Evolutionary conservation across 2,888 invertebrate species (phyloP), one percentile per base, ranked within the genome.

Genomic region (Chesias legatella): DNA sequence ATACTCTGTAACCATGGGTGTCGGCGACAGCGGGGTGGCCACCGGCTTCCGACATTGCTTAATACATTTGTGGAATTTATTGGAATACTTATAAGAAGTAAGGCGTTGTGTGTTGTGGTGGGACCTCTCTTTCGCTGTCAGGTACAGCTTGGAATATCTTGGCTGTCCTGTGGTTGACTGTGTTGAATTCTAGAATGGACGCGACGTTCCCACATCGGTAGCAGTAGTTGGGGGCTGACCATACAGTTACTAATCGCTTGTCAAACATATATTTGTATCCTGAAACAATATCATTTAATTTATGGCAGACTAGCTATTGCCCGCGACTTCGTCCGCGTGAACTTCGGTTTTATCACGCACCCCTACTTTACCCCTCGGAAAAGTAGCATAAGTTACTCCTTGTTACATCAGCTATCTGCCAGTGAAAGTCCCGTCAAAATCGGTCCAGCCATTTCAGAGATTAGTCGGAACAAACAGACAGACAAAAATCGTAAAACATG

Each of bases 141-240:
- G 99, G 98, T 36, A 99, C 99, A 23, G 99, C 99, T 60, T 95
- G 91, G 84, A 99, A 99, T 64, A 98, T 90, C 81, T 97, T 96
- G 10, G 95, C 91, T 58, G 91, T 91, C 70, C 94, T 92, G 56
- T 93, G 92, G 55, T 95, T 94, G 5, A 93, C 92, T 48, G 93
- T 92, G 46, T 92, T 91, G 74, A 99, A 97, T 76, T 95, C 94
- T 71, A 99, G 89, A 64, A 99, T 98, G 33, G 99, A 97, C 3
- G 99, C 99, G 38, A 98, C 94, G 79, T 99, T 99, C 30, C 99
- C 99, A 75, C 99, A 99, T 13, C 99, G 93, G 79, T 99, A 99
- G 84, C 99, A 99, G 82, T 99, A 99, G 88, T 99, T 99, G 3
- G 99, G 99, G 3, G 99, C 99, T 8, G 99, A 98, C 98, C 99